Evolutionary conservation across 2,797 vertebrate genomes (phyloP), one percentile per base, ranked within the genome.

Genomic region (Echeneis naucrates): DNA sequence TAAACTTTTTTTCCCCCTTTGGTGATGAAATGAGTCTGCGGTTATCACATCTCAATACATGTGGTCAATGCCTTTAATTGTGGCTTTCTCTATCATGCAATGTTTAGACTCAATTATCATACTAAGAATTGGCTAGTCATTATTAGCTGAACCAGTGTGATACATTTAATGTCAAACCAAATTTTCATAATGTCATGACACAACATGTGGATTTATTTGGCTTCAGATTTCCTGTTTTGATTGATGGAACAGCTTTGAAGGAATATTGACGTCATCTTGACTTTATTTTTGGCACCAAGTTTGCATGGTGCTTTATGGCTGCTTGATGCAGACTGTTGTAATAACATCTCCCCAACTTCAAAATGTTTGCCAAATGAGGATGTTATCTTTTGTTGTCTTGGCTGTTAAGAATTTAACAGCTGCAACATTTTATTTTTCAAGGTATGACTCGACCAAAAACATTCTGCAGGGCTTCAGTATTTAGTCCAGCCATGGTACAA

Each of bases 201-300:
- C 14, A 21, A n/a, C 12, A 32, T 38, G 12, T 62, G 55, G 14
- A 48, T 21, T 59, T 35, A 59, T 42, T 52, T 21, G 9, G 12
- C 38, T 53, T 35, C 14, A 33, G 27, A 45, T 58, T 78, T 64
- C 55, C 56, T 9, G 14, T 30, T 38, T 32, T 52, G 44, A 76
- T 59, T 8, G 38, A 69, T 33, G 48, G 9, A 78, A 65, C 47
- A 61, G 58, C 56, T 79, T 81, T 70, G 63, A 74, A 55, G 48
- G 33, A 50, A 70, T 32, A 66, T 23, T 68, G 72, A 84, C 21
- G 45, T 63, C 66, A 76, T 57, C 4, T 72, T 55, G 59, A 80
- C 56, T 66, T 66, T 78, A 67, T 80, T 71, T 79, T 50, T 69
- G 67, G 58, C 23, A 45, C 21, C 35, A 60, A 14, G 73, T 83